Percentiles rank a stretch among this genome's conserved stretches.
phyloP scores from a whole-genome alignment of 2,113 vertebrate species.

The Pseudorasbora parva region DNA sequence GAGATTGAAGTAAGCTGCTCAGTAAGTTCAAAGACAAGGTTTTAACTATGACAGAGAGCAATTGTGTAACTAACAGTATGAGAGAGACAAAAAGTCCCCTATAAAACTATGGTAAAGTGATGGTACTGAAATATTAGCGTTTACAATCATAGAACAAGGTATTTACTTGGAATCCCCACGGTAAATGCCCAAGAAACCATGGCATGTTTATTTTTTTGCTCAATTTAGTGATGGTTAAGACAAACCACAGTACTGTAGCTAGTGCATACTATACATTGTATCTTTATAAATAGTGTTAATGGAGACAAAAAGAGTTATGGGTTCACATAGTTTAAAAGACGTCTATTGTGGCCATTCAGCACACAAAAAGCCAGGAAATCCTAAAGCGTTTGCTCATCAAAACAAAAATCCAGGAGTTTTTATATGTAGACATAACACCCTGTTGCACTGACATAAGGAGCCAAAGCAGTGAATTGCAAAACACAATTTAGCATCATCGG shows the following conservation, averaged over 20 bases:
- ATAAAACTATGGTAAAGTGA: too few species aligned
- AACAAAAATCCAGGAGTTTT: slow-evolving; percentile 9
- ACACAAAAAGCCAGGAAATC: slow-evolving; percentile 9
- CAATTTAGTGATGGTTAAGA: not conserved
- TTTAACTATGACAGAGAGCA: too few species aligned
- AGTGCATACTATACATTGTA: not conserved
- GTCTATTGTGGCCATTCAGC: slow-evolving; percentile 34
- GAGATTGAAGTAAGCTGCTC: too few species aligned
- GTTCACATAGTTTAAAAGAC: not conserved
- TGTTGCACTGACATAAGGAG: not conserved
- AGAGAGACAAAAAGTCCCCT: too few species aligned
- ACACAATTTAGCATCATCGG: not conserved
- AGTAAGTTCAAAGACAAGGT: too few species aligned
- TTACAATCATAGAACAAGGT: not conserved
- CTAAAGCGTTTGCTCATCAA: not conserved
- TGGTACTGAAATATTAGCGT: not conserved
- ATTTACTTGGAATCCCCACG: not conserved
- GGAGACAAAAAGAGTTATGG: slow-evolving; percentile 20
- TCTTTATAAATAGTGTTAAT: slow-evolving; percentile 49
- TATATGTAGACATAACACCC: not conserved
- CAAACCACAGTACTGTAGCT: not conserved
- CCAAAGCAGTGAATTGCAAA: not conserved
- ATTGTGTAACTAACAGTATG: too few species aligned
- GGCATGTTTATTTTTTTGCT: not conserved
- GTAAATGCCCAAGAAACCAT: not conserved